These are phyloP conservation scores for Geopemphigus sp. DNA, from an alignment of 1,140 invertebrate genomes.

Conservation along the genomic window DNA sequence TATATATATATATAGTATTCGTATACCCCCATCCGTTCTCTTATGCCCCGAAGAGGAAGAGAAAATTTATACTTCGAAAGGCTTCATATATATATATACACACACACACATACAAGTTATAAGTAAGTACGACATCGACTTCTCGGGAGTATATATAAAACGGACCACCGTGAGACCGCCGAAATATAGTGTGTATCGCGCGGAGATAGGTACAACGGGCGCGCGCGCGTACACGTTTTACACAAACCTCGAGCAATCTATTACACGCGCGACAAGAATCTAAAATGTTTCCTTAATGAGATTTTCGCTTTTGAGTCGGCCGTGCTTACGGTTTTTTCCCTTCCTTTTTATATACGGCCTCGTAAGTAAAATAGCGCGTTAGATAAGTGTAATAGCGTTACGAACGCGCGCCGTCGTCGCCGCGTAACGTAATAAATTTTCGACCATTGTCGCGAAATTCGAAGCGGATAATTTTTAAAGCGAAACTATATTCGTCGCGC, in stretches of 20 bases:
- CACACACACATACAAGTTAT: too few relatives aligned
- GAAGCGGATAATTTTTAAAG: too few relatives aligned
- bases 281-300: conserved; percentile 32
- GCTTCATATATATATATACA: background rate
- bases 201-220: too few relatives aligned
- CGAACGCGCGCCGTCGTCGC: background rate
- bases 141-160: too few relatives aligned
- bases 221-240: too few relatives aligned
- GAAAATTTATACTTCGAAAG: background rate
- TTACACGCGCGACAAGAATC: conserved; percentile 24
- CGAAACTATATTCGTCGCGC: too few relatives aligned
- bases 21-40: background rate
- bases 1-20: too few relatives aligned
- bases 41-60: background rate
- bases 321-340: background rate
- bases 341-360: background rate
- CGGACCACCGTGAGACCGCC: too few relatives aligned
- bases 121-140: too few relatives aligned
- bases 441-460: background rate
- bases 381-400: background rate
- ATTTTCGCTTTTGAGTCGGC: conserved; percentile 3
- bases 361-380: background rate
- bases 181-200: too few relatives aligned
- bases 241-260: background rate
- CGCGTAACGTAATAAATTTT: background rate